Conservation (phyloP, 2,888 invertebrate species). For the Julus scandinavius region DNA sequence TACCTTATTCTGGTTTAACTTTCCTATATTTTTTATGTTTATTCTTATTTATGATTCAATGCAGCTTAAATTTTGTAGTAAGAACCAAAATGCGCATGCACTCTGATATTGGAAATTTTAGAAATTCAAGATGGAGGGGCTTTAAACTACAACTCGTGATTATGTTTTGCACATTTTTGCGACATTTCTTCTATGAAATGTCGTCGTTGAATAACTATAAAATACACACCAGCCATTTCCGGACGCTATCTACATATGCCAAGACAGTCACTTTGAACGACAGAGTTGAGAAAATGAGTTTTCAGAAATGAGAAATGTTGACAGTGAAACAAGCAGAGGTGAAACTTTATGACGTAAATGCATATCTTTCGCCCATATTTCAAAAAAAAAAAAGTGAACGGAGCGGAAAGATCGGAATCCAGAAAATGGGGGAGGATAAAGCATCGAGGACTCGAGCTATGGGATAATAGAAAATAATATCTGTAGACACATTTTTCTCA, state of each 20-base stretch:
- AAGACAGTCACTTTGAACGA: neutral
- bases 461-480: conserved; percentile 38
- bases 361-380: conserved; percentile 29
- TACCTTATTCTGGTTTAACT: neutral
- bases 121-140: neutral
- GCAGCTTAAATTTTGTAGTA: neutral
- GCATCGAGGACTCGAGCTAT: neutral
- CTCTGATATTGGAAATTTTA: neutral
- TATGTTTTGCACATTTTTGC: neutral
- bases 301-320: conserved; percentile 35
- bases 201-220: conserved; percentile 22
- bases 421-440: neutral
- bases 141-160: neutral
- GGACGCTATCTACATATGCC: neutral
- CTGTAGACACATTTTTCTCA: conserved; percentile 30
- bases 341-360: conserved; percentile 39
- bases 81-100: neutral
- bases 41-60: neutral
- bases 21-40: neutral
- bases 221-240: conserved; percentile 11
- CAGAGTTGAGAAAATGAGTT: conserved; percentile 22
- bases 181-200: neutral
- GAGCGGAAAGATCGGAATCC: conserved; percentile 30
- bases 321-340: conserved; percentile 39
- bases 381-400: neutral